Conservation (phyloP, 1,140 invertebrate species). For the Hetaerina americana region DNA sequence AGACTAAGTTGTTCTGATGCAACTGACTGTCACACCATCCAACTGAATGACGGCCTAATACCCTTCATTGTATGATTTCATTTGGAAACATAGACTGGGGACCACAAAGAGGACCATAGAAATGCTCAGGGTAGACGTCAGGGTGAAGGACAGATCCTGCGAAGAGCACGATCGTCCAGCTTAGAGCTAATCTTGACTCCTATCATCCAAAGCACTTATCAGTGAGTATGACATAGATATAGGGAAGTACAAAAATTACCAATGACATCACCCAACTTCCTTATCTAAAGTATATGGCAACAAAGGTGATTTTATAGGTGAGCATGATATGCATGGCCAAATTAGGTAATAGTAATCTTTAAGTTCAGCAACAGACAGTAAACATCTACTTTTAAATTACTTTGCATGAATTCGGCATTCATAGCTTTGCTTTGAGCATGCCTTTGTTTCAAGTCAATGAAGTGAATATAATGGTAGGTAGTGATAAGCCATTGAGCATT, state of each 20-base stretch:
- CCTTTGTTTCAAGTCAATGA: no score
- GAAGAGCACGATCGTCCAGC: constrained; percentile 1
- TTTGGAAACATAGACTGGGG: constrained; percentile 2
- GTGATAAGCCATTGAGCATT: no score
- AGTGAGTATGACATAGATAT: neutral
- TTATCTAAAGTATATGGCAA: neutral
- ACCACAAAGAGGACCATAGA: constrained; percentile 1
- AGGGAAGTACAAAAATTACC: neutral
- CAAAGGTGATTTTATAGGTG: neutral
- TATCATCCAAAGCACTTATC: constrained; percentile 2
- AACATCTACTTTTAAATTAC: no score
- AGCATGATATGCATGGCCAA: neutral
- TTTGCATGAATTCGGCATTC: no score
- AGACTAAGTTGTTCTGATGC: neutral
- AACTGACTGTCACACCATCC: neutral
- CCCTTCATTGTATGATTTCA: neutral
- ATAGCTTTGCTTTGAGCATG: no score
- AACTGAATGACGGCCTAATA: neutral
- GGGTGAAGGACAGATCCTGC: neutral
- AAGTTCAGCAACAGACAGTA: no score
- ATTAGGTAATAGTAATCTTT: no score
- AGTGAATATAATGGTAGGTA: no score
- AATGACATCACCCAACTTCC: neutral
- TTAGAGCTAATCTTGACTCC: constrained; percentile 1
- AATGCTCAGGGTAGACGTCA: neutral